phyloP scores from a whole-genome alignment of 2,113 vertebrate species.

The Macrotis lagotis region DNA sequence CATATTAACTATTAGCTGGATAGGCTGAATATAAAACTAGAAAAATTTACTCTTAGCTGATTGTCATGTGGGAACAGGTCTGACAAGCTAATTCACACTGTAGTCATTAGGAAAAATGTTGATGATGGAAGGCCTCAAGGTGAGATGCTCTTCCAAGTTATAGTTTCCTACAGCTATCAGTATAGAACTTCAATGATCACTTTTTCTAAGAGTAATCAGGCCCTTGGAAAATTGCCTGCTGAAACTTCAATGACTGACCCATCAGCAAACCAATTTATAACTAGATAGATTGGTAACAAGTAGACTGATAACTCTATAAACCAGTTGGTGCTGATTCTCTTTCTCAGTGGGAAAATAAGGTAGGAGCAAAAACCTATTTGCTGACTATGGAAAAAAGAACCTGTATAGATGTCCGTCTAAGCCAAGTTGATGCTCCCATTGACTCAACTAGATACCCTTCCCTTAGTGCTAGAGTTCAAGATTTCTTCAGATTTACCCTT shows the following conservation, averaged over 20 bases:
- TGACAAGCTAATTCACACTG: not conserved
- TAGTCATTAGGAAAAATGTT: not conserved
- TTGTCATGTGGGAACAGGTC: not conserved
- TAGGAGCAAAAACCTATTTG: not conserved
- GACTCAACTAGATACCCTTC: not conserved
- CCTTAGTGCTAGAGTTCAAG: not conserved
- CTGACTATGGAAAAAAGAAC: not conserved
- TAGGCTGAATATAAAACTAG: not conserved
- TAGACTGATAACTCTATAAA: not conserved
- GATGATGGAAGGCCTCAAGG: not conserved
- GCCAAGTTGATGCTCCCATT: not conserved
- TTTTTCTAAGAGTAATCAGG: not conserved
- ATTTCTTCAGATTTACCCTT: not conserved
- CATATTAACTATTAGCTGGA: not conserved
- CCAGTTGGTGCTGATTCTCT: not conserved
- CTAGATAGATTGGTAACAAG: not conserved
- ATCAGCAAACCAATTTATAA: constrained; percentile 32
- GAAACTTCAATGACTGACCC: not conserved
- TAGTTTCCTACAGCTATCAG: not conserved
- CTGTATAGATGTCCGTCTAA: not conserved
- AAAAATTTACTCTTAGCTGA: not conserved
- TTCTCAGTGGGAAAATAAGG: not conserved
- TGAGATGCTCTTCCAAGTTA: not conserved
- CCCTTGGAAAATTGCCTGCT: not conserved
- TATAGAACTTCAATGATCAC: not conserved